Base-by-base conservation (phyloP, 1,140 invertebrate genomes). In the Scaptomyza pallida region DNA sequence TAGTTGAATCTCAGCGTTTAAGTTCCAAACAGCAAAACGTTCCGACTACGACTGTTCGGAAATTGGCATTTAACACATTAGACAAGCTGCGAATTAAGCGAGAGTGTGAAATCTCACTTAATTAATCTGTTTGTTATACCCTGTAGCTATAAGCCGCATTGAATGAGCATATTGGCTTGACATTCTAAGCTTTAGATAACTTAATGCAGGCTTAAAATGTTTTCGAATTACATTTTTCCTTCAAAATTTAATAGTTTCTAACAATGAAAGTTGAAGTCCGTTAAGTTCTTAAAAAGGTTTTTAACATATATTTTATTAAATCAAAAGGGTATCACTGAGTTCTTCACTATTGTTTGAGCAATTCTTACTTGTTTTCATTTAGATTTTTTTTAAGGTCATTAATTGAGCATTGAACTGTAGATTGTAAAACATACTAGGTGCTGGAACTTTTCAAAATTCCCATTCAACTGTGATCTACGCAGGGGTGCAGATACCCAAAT, bases 401-500 rank as follows among this genome's bases (percentile, higher is more conserved):
- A 9, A 16, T 35, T 55, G 23, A 41, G 52, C 50, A 48, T 69
- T 69, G 65, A 69, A 55, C 59, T 55, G 35, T 40, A 48, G 65
- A 69, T 69, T 55, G 17, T 12, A n/a, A 17, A 10, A 35, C 10
- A 8, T 37, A 21, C 9, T 48, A 43, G 47, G 15, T 21, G 16
- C 21, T 43, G 19, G 13, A 23, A 43, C 15, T 17, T 23, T 37
- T 6, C 23, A 16, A n/a, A 26, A 55, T 12, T 41, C 19, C 6
- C 23, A 48, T 3, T 9, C 8, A 26, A 40, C n/a, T 19, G 2
- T 19, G 5, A 8, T 65, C 35, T 57, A 65, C 44, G 55, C 43
- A 5, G 59, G 47, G 33, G 33, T 70, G 60, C 67, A 70, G 51
- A 70, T 56, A 15, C 67, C 67, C 67, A 70, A 51, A 17, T 70